Evolutionary conservation across 2,797 vertebrate species (phyloP).

Genomic region (Synaphobranchus kaupii): DNA sequence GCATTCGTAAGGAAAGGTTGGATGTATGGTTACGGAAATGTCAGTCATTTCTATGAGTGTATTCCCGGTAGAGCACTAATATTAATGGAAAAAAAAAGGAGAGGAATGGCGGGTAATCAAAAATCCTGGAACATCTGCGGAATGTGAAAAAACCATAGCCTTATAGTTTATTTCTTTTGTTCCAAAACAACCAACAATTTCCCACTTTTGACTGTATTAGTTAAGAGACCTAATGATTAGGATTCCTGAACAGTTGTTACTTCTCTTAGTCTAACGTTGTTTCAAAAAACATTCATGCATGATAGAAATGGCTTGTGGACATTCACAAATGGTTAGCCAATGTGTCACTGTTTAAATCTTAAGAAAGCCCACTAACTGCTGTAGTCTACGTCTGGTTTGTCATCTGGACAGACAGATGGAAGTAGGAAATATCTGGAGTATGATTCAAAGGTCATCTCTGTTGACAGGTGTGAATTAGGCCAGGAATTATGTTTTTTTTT

Average conservation of each 20-base stretch:
- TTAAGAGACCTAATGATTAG: not conserved
- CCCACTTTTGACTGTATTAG: not conserved
- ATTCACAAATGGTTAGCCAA: not conserved
- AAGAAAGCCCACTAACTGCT: not conserved
- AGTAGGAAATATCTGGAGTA: not conserved
- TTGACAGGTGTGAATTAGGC: not conserved
- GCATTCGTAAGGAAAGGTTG: slow-evolving; percentile 16
- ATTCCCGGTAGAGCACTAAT: not conserved
- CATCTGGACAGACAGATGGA: not conserved
- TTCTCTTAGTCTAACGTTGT: not conserved
- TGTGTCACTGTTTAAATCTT: not conserved
- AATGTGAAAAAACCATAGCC: not conserved
- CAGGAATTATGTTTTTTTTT: no score
- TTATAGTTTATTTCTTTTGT: not conserved
- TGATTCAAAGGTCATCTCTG: not conserved
- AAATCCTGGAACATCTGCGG: not conserved
- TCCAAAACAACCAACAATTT: no score
- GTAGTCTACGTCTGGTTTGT: no score
- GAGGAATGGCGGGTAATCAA: not conserved
- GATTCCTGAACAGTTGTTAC: not conserved
- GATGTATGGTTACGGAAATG: slow-evolving; percentile 51
- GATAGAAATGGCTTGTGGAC: not conserved
- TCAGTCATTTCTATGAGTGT: slow-evolving; percentile 36
- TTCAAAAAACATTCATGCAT: not conserved
- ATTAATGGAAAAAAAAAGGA: not conserved